Percentiles rank a stretch among this genome's conserved stretches.
Evolutionary conservation across 2,888 invertebrate species (phyloP).

Genomic region (Synanthedon formicaeformis): DNA sequence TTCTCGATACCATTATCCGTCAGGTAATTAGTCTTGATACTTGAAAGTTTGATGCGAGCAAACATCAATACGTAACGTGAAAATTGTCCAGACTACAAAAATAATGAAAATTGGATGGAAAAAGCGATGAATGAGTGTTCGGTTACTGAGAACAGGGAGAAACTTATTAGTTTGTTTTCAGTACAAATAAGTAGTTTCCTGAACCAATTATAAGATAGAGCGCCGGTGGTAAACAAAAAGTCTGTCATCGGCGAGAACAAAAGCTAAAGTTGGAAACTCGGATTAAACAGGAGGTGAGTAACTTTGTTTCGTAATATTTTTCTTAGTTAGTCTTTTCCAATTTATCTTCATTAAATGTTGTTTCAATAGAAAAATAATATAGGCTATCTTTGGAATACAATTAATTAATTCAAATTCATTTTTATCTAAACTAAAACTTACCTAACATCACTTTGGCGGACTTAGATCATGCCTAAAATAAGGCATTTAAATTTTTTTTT

Average conservation of each 20-base stretch:
- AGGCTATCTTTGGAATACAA: too few species aligned
- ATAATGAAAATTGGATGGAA: neutral
- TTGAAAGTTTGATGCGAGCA: neutral
- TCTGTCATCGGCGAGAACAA: neutral
- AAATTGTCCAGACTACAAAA: neutral
- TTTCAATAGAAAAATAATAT: too few species aligned
- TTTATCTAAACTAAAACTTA: too few species aligned
- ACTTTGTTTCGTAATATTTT: neutral
- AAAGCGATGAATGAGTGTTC: neutral
- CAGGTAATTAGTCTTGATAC: neutral
- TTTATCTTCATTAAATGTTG: too few species aligned
- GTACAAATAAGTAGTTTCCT: constrained; percentile 1
- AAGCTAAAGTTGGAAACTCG: neutral
- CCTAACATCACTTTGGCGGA: too few species aligned
- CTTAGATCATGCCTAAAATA: too few species aligned
- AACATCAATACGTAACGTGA: neutral
- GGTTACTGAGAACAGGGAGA: neutral
- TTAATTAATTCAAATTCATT: too few species aligned
- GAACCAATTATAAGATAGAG: neutral
- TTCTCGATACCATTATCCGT: neutral
- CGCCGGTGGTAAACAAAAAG: neutral
- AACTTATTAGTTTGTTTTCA: neutral
- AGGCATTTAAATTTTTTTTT: too few species aligned
- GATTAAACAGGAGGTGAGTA: neutral
- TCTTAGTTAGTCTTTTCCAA: too few species aligned